phyloP scores from a whole-genome alignment of 2,888 invertebrate species.

The Fragum fragum region DNA sequence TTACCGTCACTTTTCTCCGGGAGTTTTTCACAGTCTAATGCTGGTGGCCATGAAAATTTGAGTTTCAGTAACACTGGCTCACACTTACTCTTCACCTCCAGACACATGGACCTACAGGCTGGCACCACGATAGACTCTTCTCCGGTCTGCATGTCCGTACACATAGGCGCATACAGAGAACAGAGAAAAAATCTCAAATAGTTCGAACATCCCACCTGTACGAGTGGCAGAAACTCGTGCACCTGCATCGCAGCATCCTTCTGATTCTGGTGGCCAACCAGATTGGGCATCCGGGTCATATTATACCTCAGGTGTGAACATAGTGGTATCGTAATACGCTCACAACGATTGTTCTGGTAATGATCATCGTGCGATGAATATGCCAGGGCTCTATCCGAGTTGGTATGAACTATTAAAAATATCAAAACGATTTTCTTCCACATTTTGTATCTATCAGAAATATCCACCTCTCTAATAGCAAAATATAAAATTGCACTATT shows the following conservation, averaged over 20 bases:
- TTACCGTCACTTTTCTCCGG: conserved; percentile 89
- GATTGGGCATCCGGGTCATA: conserved; percentile 95
- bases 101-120: conserved; percentile 95
- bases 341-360: conserved; percentile 88
- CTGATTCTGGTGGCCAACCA: conserved; percentile 93
- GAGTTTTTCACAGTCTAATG: conserved; percentile 93
- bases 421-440: conserved; percentile 44
- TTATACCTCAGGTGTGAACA: conserved; percentile 95
- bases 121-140: conserved; percentile 92
- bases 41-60: conserved; percentile 91
- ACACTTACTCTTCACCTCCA: conserved; percentile 88
- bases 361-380: conserved; percentile 60
- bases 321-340: conserved; percentile 92
- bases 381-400: conserved; percentile 24
- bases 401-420: conserved; percentile 31
- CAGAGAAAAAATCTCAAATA: conserved; percentile 95
- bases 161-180: conserved; percentile 96
- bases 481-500: conserved; percentile 6
- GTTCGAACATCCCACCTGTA: conserved; percentile 93
- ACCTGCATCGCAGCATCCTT: conserved; percentile 93
- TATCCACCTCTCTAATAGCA: conserved; percentile 9
- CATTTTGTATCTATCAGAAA: conserved; percentile 36
- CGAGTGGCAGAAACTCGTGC: conserved; percentile 91
- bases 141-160: conserved; percentile 92
- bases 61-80: conserved; percentile 90